Conservation (phyloP, 2,888 invertebrate genomes). For the Pasiphila rectangulata region DNA sequence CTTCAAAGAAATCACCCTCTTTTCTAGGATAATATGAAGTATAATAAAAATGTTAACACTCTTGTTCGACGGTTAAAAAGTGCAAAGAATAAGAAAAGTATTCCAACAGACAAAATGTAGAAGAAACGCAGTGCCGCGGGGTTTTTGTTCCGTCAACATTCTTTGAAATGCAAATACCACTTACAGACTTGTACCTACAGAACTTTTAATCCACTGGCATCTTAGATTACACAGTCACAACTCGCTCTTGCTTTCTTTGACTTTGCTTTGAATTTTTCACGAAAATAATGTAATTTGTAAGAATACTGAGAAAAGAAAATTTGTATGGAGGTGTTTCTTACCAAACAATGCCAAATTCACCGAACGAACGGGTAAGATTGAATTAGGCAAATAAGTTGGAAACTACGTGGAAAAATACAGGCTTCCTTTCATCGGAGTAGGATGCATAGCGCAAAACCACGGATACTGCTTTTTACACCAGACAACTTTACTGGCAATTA, state of each 20-base stretch:
- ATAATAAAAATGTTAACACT: neutral
- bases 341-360: too few relatives aligned
- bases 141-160: conserved; percentile 25
- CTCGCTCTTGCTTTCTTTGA: neutral
- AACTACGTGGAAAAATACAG: too few relatives aligned
- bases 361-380: too few relatives aligned
- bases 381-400: too few relatives aligned
- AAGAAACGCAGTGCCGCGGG: conserved; percentile 16
- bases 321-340: too few relatives aligned
- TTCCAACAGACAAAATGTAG: conserved; percentile 9
- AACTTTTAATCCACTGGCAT: conserved; percentile 17
- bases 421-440: too few relatives aligned
- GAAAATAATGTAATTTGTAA: neutral
- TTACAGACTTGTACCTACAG: conserved; percentile 23
- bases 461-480: too few relatives aligned
- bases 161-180: conserved; percentile 37
- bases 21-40: too few relatives aligned
- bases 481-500: too few relatives aligned
- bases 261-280: too few relatives aligned
- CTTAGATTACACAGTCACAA: conserved; percentile 14
- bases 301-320: neutral
- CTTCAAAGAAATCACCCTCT: too few relatives aligned
- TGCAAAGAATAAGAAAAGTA: neutral
- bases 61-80: neutral
- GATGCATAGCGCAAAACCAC: too few relatives aligned